phyloP scores from a whole-genome alignment of 2,888 invertebrate species.

The Lasioglossum villosulum region DNA sequence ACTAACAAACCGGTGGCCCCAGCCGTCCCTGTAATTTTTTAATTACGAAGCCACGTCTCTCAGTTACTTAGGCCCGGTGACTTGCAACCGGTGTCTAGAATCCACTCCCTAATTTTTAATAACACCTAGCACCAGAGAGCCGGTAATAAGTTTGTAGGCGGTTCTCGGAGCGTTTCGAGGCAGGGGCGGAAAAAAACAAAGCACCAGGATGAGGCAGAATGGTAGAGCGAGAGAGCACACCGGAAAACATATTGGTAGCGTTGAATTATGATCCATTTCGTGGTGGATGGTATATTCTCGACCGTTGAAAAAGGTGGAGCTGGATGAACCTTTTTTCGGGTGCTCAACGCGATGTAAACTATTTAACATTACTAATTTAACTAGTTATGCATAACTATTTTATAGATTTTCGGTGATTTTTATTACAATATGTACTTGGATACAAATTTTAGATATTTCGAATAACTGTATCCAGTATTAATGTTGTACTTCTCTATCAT shows the following conservation, averaged over 20 bases:
- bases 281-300: neutral
- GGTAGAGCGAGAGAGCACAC: conserved; percentile 18
- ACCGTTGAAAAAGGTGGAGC: neutral
- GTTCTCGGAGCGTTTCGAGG: conserved; percentile 35
- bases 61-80: conserved; percentile 76
- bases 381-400: no score
- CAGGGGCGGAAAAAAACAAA: conserved; percentile 63
- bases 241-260: conserved; percentile 54
- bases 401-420: no score
- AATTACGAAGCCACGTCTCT: conserved; percentile 77
- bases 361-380: neutral
- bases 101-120: conserved; percentile 74
- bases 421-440: no score
- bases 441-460: no score
- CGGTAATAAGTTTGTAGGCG: conserved; percentile 66
- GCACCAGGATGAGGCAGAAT: neutral
- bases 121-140: conserved; percentile 62
- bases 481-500: neutral
- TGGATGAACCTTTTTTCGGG: neutral
- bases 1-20: conserved; percentile 69
- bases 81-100: conserved; percentile 73
- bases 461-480: neutral
- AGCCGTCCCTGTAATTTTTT: conserved; percentile 81
- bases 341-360: neutral
- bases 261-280: conserved; percentile 27